Evolutionary conservation across 2,888 invertebrate species (phyloP), one percentile per base, ranked within the genome.

Genomic region (Cosmia pyralina): DNA sequence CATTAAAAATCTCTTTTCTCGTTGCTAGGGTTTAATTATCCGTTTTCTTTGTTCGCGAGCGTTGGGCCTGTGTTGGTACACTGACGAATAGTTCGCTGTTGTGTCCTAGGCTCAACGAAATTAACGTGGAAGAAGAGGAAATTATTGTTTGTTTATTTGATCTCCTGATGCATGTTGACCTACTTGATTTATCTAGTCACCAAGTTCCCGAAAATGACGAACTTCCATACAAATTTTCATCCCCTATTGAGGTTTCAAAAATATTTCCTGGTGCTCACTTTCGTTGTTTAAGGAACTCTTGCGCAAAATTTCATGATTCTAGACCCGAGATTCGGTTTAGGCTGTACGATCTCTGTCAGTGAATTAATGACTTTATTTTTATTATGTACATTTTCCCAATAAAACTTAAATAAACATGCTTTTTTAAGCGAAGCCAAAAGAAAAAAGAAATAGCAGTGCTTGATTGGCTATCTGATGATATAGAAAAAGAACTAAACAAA

Each of bases 1-100:
- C 95, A 94, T 96, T 95, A 95, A 95, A 91, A 95, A 94, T 93
- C 94, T 94, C 93, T 94, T 94, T 94, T 93, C 94, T 92, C 92
- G 91, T 92, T 88, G 93, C 93, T 93, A 92, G 92, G 90, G 92
- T 93, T 94, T 95, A 95, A 95, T 95, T 95, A 95, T 95, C 95
- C 95, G 95, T 94, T 94, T 93, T 94, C 94, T 94, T 95, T 95
- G 94, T 95, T 93, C 89, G 82, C 88, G 80, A 81, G 90, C 92
- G 91, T 89, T 92, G 91, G 88, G 89, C 90, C 90, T 89, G 89
- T 92, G 92, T 90, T 86, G 74, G 77, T 88, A 89, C 91, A 90
- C 89, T 88, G 88, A 90, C 88, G 88, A 91, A 92, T 91, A 91
- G 89, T 92, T 89, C 79, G 83, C 88, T 89, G 88, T 90, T 89